phyloP scores from a whole-genome alignment of 92 coral and sea anemone genomes.

The Porites cylindrica region DNA sequence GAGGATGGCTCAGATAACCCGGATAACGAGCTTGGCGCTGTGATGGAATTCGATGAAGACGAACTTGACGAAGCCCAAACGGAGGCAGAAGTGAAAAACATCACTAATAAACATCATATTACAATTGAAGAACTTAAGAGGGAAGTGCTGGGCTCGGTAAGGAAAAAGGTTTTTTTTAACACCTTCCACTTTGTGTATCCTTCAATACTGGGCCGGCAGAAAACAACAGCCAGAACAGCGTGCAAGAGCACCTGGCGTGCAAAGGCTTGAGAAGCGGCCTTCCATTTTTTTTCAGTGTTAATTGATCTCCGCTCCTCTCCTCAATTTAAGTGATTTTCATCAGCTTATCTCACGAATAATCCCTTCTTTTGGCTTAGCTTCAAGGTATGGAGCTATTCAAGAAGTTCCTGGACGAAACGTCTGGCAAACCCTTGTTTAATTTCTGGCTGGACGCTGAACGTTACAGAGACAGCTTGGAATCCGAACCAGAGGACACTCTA shows the following conservation, averaged over 20 bases:
- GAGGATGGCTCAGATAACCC: slow-evolving; percentile 44
- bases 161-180: neutral
- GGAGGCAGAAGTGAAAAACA: slow-evolving; percentile 93
- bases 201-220: too few relatives aligned
- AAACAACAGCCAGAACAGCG: too few relatives aligned
- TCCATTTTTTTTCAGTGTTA: too few relatives aligned
- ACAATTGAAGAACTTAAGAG: slow-evolving; percentile 93
- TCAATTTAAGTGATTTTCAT: neutral
- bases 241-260: too few relatives aligned
- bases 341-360: neutral
- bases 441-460: slow-evolving; percentile 98
- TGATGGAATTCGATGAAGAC: slow-evolving; percentile 84
- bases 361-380: slow-evolving; percentile 51
- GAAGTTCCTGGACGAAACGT: slow-evolving; percentile 80
- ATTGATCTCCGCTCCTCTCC: neutral
- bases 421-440: slow-evolving; percentile 86
- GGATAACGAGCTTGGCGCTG: slow-evolving; percentile 85
- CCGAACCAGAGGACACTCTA: slow-evolving; percentile 86
- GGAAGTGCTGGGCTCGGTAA: slow-evolving; percentile 91
- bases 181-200: neutral
- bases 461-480: slow-evolving; percentile 87
- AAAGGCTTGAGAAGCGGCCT: too few relatives aligned
- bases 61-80: slow-evolving; percentile 79
- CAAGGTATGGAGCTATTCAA: slow-evolving; percentile 88
- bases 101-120: slow-evolving; percentile 81